Conservation (phyloP, 2,113 vertebrate genomes). For the Bos javanicus region DNA sequence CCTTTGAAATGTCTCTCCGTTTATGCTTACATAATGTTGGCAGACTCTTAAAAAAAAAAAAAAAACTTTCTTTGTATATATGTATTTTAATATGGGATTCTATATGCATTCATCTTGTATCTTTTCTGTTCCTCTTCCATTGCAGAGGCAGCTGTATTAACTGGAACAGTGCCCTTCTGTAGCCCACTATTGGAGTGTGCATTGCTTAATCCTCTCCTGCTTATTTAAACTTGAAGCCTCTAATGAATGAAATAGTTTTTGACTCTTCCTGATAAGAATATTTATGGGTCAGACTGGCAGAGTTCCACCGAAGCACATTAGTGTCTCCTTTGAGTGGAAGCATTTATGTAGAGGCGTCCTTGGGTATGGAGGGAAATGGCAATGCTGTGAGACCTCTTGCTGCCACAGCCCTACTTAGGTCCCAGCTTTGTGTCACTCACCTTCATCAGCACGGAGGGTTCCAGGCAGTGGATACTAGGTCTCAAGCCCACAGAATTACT, state of each 20-base stretch:
- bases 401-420: not conserved
- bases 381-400: not conserved
- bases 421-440: not conserved
- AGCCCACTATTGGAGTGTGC: conserved; percentile 2
- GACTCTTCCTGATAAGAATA: conserved; percentile 52
- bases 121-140: conserved; percentile 6
- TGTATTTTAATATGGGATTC: not conserved
- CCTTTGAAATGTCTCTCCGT: not conserved
- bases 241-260: conserved; percentile 60
- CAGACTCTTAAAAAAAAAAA: not conserved
- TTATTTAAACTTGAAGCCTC: conserved; percentile 40
- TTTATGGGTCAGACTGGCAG: conserved; percentile 54
- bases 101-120: not conserved
- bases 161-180: conserved; percentile 26
- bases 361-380: conserved; percentile 16
- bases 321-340: conserved; percentile 26
- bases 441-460: not conserved
- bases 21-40: not conserved
- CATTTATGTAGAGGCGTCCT: not conserved
- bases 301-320: conserved; percentile 29
- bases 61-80: not conserved
- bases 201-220: conserved; percentile 46
- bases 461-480: not conserved
- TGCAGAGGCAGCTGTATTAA: not conserved
- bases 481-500: not conserved